A percentile compares a stretch with the other conserved stretches of the same genome.
These are phyloP conservation scores for Molossus molossus DNA, from an alignment of 2,797 vertebrate species.

Conservation along the genomic window DNA sequence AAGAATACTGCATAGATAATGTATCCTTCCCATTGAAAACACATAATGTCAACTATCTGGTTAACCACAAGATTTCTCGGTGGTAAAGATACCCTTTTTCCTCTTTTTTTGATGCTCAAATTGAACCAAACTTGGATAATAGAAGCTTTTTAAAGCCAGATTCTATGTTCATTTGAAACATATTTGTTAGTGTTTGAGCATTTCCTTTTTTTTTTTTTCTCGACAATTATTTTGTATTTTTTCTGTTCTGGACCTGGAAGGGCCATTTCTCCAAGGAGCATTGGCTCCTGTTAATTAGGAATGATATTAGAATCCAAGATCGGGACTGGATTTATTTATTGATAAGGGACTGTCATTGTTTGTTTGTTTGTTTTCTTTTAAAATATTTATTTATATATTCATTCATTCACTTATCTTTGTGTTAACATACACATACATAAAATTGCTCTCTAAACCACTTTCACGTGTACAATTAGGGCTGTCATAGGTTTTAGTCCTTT, in stretches of 20 bases:
- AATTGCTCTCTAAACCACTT: not conserved
- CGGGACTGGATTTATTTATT: not conserved
- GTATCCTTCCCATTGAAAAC: not conserved
- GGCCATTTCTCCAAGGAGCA: not conserved
- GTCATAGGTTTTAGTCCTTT: conserved; percentile 5
- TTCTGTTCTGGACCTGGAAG: not conserved
- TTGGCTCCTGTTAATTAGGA: not conserved
- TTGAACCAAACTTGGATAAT: not conserved
- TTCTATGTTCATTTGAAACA: not conserved
- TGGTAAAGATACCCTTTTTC: not conserved
- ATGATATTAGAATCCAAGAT: not conserved
- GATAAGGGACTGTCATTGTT: not conserved
- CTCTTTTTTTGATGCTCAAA: not conserved
- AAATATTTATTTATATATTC: not conserved
- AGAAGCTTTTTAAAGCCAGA: not conserved
- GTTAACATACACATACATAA: not conserved
- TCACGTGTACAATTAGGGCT: not conserved
- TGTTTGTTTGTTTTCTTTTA: not conserved
- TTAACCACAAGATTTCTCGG: not conserved
- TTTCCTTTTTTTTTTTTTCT: not conserved
- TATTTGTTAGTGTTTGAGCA: not conserved
- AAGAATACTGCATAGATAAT: not conserved
- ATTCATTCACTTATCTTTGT: too few relatives aligned
- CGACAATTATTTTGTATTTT: not conserved
- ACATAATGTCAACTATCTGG: not conserved